Conservation (phyloP, 2,797 vertebrate species). For the Pogonophryne albipinna region DNA sequence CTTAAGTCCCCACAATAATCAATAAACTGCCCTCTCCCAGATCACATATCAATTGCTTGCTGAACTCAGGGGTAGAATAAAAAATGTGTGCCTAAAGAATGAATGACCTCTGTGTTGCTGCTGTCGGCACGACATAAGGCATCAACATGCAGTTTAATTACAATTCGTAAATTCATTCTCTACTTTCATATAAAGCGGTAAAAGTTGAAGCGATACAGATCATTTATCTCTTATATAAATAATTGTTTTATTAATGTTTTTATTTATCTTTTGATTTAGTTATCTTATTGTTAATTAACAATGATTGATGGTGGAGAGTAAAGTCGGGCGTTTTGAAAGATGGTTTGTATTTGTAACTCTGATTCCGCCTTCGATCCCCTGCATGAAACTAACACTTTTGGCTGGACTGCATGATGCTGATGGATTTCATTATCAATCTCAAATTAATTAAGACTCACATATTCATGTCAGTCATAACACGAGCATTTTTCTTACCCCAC, state of each 20-base stretch:
- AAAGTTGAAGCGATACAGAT: too few relatives aligned
- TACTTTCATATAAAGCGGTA: constrained; percentile 5
- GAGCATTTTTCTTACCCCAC: constrained; percentile 89
- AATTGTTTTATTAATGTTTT: too few relatives aligned
- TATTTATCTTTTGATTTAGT: neutral
- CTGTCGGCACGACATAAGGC: constrained; percentile 18
- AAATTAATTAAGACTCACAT: constrained; percentile 94
- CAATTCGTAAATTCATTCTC: constrained; percentile 4
- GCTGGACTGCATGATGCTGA: constrained; percentile 82
- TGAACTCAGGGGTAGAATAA: constrained; percentile 69
- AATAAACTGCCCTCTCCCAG: constrained; percentile 71
- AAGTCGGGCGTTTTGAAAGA: constrained; percentile 2
- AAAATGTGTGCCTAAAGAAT: constrained; percentile 58
- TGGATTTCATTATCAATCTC: constrained; percentile 91
- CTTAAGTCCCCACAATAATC: constrained; percentile 78
- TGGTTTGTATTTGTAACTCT: neutral
- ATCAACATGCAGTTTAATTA: constrained; percentile 28
- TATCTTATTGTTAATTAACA: constrained; percentile 1
- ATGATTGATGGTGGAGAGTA: neutral
- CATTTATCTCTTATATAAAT: too few relatives aligned
- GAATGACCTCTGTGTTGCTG: constrained; percentile 52
- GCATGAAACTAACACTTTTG: constrained; percentile 11
- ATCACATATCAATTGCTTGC: constrained; percentile 78
- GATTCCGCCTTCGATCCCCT: neutral
- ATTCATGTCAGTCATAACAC: constrained; percentile 89